These are phyloP conservation scores for Spodoptera picta DNA, from an alignment of 2,888 invertebrate genomes.

Conservation along the genomic window DNA sequence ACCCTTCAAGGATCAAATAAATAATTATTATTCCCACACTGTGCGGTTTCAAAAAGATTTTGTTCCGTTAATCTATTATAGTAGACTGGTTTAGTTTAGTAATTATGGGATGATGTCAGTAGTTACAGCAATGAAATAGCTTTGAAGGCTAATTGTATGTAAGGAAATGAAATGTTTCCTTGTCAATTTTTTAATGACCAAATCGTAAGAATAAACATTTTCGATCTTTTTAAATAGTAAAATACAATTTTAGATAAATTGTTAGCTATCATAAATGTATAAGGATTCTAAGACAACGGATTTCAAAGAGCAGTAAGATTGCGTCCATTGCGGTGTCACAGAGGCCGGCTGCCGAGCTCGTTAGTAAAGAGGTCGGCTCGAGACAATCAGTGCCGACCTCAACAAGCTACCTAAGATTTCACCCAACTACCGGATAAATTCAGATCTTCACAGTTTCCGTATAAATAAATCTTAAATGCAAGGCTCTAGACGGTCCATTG, in stretches of 20 bases:
- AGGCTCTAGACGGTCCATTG: conserved; percentile 9
- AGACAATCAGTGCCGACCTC: conserved; percentile 58
- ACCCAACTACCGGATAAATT: conserved; percentile 52
- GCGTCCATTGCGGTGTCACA: conserved; percentile 52
- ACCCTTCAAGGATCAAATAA: conserved; percentile 17
- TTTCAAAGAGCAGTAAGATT: conserved; percentile 59
- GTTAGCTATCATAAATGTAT: conserved; percentile 4
- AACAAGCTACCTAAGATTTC: conserved; percentile 56
- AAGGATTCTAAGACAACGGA: conserved; percentile 26
- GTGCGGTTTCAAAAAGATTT: conserved; percentile 21
- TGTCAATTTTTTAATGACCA: too few relatives aligned
- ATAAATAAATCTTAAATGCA: conserved; percentile 4
- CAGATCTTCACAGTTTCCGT: conserved; percentile 10
- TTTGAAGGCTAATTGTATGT: too few relatives aligned
- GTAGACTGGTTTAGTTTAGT: neutral
- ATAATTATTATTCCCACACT: conserved; percentile 15
- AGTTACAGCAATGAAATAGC: neutral
- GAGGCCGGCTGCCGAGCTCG: conserved; percentile 49
- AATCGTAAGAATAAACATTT: too few relatives aligned
- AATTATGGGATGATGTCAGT: conserved; percentile 7
- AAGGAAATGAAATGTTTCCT: too few relatives aligned
- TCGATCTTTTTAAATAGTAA: too few relatives aligned
- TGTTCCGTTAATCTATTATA: conserved; percentile 11
- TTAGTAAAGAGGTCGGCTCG: conserved; percentile 48
- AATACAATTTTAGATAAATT: neutral